Percentiles rank a stretch among this genome's conserved stretches.
These are phyloP conservation scores for Egretta garzetta DNA, from an alignment of 2,113 vertebrate genomes.

Conservation along the genomic window DNA sequence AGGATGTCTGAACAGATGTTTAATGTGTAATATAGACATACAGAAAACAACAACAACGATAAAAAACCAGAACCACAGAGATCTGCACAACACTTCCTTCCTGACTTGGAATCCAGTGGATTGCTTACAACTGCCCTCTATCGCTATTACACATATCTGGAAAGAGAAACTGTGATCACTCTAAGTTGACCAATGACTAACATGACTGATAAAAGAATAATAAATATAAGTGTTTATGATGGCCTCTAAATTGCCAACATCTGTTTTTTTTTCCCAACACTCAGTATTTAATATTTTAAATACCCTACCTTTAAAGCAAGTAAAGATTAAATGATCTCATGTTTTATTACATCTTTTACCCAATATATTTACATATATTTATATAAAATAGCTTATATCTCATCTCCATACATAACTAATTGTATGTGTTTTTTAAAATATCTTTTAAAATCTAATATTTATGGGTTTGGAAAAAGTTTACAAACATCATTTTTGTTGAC, in stretches of 20 bases:
- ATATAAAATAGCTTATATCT: not conserved
- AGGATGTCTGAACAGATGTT: not conserved
- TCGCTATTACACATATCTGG: not conserved
- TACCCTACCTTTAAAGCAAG: not conserved
- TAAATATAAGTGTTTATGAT: not conserved
- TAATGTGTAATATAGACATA: not conserved
- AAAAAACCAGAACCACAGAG: not conserved
- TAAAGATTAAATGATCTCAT: not conserved
- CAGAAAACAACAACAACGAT: not conserved
- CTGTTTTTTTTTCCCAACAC: not conserved
- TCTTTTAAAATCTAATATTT: not conserved
- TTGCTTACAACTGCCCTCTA: not conserved
- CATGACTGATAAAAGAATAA: not conserved
- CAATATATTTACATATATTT: not conserved
- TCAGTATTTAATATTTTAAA: not conserved
- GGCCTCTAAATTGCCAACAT: not conserved
- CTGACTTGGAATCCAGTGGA: not conserved
- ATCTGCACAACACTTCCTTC: not conserved
- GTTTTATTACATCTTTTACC: not conserved
- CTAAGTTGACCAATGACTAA: not conserved
- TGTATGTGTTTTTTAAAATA: not conserved
- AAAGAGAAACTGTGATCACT: not conserved
- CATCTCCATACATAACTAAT: not conserved
- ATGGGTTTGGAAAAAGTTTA: not conserved
- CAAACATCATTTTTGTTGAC: not conserved